Base-by-base conservation (phyloP, 1,140 invertebrate genomes). In the Maconellicoccus hirsutus region DNA sequence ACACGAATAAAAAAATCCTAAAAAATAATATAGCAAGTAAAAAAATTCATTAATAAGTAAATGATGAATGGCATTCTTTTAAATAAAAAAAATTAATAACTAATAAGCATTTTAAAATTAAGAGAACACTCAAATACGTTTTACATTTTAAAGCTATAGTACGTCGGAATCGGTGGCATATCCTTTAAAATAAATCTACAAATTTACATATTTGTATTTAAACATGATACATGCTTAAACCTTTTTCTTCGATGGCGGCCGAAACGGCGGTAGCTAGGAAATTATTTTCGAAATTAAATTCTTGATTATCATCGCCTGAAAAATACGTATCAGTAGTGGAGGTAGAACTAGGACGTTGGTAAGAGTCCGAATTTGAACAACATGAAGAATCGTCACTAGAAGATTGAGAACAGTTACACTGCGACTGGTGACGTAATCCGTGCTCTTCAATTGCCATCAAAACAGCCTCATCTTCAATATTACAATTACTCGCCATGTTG, bases 401-500 rank as follows among this genome's bases (percentile, higher is more conserved):
- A 70, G n/a, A n/a, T 7, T 1, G 12, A 21, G 33, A 72, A 42
- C 71, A 59, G 0, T 59, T 38, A 25, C 4, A 70, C 7, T 27
- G 16, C 4, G 19, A 12, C 25, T 75, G 71, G 70, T 78, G 77
- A 16, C 42, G 10, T 8, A 80, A 73, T 29, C 79, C 79, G 71
- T 78, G 79, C 69, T 74, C 76, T 52, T 76, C 75, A 27, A 80
- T 80, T 10, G 79, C 79, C 74, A 78, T 76, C 63, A 75, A 73
- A 27, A 80, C 78, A 59, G 78, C 78, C 73, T 78, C 75, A 71
- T 78, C 74, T 73, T 80, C 79, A 27, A 79, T 59, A 73, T 74
- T 69, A 25, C 69, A 71, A 71, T 73, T 72, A 69, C 69, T 33
- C 10, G 70, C 33, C 33, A 72, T 73, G 39, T 74, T 72, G 6